These are phyloP conservation scores for Myiothlypis coronata DNA, from an alignment of 2,797 vertebrate genomes.

Conservation along the genomic window DNA sequence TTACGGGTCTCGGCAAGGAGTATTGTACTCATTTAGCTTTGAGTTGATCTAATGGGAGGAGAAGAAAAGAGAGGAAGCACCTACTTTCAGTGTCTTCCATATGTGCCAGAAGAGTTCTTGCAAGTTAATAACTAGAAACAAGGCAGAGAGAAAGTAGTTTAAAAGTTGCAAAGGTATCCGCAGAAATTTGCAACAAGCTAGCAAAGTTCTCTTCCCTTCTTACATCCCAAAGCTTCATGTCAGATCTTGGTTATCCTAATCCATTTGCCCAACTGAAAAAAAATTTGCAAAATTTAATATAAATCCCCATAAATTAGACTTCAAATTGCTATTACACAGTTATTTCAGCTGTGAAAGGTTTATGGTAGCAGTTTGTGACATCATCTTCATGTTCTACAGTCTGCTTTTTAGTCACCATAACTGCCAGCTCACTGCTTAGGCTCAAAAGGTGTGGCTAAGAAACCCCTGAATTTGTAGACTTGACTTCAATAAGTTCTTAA, in stretches of 20 bases:
- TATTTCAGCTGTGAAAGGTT: not conserved
- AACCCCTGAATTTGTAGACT: not conserved
- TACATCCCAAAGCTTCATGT: not conserved
- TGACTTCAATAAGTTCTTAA: not conserved
- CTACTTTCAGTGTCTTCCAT: not conserved
- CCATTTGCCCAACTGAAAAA: not conserved
- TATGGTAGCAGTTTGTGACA: not conserved
- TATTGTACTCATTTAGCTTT: not conserved
- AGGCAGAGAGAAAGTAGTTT: slow-evolving; percentile 79
- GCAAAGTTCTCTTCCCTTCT: slow-evolving; percentile 58
- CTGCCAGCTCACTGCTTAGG: not conserved
- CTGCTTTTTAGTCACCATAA: not conserved
- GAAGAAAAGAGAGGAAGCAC: not conserved
- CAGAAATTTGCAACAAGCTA: slow-evolving; percentile 60
- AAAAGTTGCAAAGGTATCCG: slow-evolving; percentile 72
- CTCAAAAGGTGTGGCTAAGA: not conserved
- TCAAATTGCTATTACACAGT: not conserved
- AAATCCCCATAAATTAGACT: not conserved
- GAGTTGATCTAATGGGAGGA: not conserved
- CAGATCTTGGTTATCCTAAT: not conserved
- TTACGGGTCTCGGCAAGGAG: not conserved
- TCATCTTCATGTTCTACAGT: not conserved
- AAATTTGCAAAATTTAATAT: slow-evolving; percentile 9
- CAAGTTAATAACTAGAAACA: slow-evolving; percentile 78
- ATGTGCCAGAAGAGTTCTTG: not conserved